Conservation (phyloP, 2,113 vertebrate species). For the Periophthalmus modestus region DNA sequence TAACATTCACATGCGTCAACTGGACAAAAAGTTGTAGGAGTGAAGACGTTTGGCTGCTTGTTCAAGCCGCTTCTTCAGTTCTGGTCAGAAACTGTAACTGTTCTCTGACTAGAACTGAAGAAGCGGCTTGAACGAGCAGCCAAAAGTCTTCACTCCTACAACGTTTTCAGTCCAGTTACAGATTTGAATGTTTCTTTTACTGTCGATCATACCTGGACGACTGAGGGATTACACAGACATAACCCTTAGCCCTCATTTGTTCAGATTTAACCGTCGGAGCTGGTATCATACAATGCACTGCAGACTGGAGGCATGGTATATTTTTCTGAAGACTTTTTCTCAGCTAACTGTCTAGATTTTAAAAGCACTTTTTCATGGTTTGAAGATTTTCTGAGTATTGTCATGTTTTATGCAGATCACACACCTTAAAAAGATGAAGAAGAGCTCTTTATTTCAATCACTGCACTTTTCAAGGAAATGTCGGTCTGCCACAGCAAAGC, state of each 20-base stretch:
- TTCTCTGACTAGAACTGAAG: too few relatives aligned
- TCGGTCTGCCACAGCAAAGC: constrained; percentile 30
- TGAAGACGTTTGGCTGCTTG: too few relatives aligned
- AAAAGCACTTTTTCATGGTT: constrained; percentile 59
- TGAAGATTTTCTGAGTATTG: constrained; percentile 65
- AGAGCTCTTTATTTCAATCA: constrained; percentile 48
- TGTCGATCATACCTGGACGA: too few relatives aligned
- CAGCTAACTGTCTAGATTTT: constrained; percentile 44
- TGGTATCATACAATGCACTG: constrained; percentile 59
- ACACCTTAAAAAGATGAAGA: constrained; percentile 54
- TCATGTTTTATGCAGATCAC: constrained; percentile 52
- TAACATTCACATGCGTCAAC: too few relatives aligned
- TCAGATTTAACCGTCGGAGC: constrained; percentile 45
- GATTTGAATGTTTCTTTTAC: too few relatives aligned
- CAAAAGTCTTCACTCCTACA: too few relatives aligned
- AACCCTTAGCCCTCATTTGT: constrained; percentile 19
- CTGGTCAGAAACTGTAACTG: too few relatives aligned
- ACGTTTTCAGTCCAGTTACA: too few relatives aligned
- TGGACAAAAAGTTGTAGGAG: too few relatives aligned
- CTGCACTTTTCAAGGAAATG: constrained; percentile 41
- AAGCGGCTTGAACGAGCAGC: too few relatives aligned
- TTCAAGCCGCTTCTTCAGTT: too few relatives aligned
- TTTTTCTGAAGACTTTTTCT: constrained; percentile 47
- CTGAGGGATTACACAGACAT: too few relatives aligned
- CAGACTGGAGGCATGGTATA: constrained; percentile 43